Evolutionary conservation across 2,888 invertebrate species (phyloP), one percentile per base, ranked within the genome.

Genomic region (Spisula subtruncata): DNA sequence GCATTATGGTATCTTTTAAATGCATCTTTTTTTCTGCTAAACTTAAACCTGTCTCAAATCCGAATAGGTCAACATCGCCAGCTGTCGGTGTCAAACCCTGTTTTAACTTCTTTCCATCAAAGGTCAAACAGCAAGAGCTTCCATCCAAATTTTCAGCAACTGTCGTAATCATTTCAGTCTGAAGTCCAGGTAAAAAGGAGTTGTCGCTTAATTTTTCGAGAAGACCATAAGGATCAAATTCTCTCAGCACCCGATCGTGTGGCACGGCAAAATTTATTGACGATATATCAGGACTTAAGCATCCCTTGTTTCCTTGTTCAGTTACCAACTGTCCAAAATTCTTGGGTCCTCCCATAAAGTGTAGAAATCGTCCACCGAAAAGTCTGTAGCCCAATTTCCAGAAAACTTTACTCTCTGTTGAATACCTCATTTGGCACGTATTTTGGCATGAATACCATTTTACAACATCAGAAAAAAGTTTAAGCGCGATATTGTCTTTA

Each of bases 51-150:
- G 41, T 46, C 25, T 86, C 86, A 60, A 81, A 81, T n/a, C 86
- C 86, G 0, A 86, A 35, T 2, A 86, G 14, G 46, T 86, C 86
- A 0, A 81, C 48, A 41, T 86, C 86, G 6, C 86, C 92, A 1
- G 20, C 32, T 5, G 81, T 8, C 14, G 80, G 46, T 1, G 82
- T 88, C 12, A 92, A 54, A 10, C 89, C 90, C 75, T 86, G 90
- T 81, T 92, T 92, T 18, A 92, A 60, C n/a, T 89, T 92, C 75
- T 92, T 92, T 0, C 89, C 90, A 46, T 92, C 90, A 75, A 88
- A 90, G 20, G 92, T 87, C 18, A 92, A 6, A 75, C 92, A 90
- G 14, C 51, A 86, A 16, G 90, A 90, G 10, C 60, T 85, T 10
- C 60, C 18, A 29, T 46, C 25, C 18, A 88, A 35, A 10, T 51